Evolutionary conservation across 2,797 vertebrate species (phyloP).

Genomic region (Chromobotia macracanthus): DNA sequence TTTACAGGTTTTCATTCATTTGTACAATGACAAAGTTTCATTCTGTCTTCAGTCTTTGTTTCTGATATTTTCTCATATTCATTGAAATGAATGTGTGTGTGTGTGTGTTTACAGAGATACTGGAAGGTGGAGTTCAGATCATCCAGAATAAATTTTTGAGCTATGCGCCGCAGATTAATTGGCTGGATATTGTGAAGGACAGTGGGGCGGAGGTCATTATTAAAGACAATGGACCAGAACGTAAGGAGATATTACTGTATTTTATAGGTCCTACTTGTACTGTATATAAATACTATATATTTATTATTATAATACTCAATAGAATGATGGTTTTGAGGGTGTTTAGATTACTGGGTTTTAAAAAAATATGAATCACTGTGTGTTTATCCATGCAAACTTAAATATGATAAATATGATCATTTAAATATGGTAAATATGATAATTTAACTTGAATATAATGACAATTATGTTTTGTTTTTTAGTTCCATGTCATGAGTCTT

Average conservation of each 20-base stretch:
- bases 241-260: conserved; percentile 67
- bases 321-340: neutral
- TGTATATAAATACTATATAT: neutral
- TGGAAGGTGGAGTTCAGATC: conserved; percentile 89
- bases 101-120: conserved; percentile 82
- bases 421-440: neutral
- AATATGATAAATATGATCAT: neutral
- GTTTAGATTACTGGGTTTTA: neutral
- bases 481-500: conserved; percentile 84
- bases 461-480: conserved; percentile 2
- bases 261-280: neutral
- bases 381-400: neutral
- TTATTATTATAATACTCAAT: neutral
- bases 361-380: neutral
- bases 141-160: conserved; percentile 87
- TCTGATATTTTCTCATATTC: conserved; percentile 42
- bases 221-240: conserved; percentile 75
- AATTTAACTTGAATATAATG: too few species aligned
- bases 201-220: conserved; percentile 70
- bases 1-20: neutral
- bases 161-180: conserved; percentile 85
- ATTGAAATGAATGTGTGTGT: neutral
- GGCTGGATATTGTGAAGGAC: conserved; percentile 90
- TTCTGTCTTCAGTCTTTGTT: neutral
- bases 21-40: neutral